Evolutionary conservation across 1,140 invertebrate species (phyloP).

Genomic region (Plodia interpunctella): DNA sequence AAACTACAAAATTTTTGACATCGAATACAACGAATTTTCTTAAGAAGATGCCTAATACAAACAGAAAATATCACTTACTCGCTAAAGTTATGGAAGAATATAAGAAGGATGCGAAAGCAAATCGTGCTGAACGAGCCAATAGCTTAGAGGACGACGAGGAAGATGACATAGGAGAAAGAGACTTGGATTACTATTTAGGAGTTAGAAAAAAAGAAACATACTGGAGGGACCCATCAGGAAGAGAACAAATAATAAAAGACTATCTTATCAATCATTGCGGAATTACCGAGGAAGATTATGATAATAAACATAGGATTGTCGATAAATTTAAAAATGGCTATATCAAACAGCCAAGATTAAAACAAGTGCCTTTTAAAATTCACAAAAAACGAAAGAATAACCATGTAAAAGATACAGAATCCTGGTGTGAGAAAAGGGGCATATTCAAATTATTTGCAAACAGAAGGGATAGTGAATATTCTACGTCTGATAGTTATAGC

Average conservation of each 20-base stretch:
- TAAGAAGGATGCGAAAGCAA: constrained; percentile 20
- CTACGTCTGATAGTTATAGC: constrained; percentile 65
- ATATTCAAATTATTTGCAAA: constrained; percentile 66
- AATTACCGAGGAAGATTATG: constrained; percentile 62
- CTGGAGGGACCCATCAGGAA: constrained; percentile 61
- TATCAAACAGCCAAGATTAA: constrained; percentile 45
- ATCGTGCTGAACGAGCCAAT: constrained; percentile 15
- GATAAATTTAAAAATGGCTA: constrained; percentile 33
- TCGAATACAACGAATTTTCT: constrained; percentile 50
- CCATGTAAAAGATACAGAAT: constrained; percentile 53
- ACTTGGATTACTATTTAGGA: constrained; percentile 61
- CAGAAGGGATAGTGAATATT: constrained; percentile 51
- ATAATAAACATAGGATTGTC: constrained; percentile 53
- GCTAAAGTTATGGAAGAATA: constrained; percentile 43
- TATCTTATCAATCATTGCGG: constrained; percentile 66
- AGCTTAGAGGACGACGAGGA: constrained; percentile 31
- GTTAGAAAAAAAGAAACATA: constrained; percentile 53
- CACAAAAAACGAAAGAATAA: constrained; percentile 53
- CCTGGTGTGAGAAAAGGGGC: constrained; percentile 56
- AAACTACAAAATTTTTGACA: constrained; percentile 62
- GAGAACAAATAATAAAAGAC: constrained; percentile 66
- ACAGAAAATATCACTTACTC: constrained; percentile 40
- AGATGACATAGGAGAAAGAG: constrained; percentile 49
- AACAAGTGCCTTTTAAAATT: constrained; percentile 68
- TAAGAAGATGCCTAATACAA: constrained; percentile 52